These are phyloP conservation scores for Pelvicachromis taeniatus DNA, from an alignment of 2,113 vertebrate genomes.

Conservation along the genomic window DNA sequence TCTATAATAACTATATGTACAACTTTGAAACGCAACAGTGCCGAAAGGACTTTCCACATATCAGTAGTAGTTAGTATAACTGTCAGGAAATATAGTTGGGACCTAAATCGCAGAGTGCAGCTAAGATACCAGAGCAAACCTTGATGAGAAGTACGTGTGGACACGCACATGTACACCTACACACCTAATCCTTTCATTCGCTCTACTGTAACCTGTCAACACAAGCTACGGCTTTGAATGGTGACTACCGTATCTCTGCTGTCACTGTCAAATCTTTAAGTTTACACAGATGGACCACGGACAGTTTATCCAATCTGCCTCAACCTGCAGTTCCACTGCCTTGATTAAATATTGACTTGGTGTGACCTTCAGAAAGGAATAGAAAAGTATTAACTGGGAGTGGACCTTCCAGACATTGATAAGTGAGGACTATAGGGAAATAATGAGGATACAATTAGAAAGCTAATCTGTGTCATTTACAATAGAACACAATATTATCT, in stretches of 20 bases:
- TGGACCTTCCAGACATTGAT: conserved; percentile 7
- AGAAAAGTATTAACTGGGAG: conserved; percentile 17
- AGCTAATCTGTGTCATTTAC: conserved; percentile 7
- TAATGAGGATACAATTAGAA: not conserved
- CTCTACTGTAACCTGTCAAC: conserved; percentile 18
- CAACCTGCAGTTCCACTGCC: not conserved
- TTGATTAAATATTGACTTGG: conserved; percentile 28
- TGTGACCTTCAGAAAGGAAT: conserved; percentile 45
- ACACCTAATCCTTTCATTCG: not conserved
- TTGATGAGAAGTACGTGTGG: not conserved
- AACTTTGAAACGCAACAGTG: not conserved
- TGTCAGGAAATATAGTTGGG: not conserved
- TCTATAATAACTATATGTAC: not conserved
- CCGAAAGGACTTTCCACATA: not conserved
- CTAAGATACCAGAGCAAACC: not conserved
- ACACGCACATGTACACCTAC: not conserved
- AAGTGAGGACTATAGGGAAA: conserved; percentile 15
- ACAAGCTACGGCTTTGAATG: not conserved
- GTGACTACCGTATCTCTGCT: not conserved
- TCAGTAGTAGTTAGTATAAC: not conserved
- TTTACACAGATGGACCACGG: not conserved
- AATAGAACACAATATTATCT: not conserved
- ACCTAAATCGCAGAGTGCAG: not conserved
- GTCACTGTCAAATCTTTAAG: conserved; percentile 23
- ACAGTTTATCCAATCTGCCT: not conserved